phyloP scores from a whole-genome alignment of 30 jellyfish, hydroid and myxozoan genomes.

The Hydractinia echinata region DNA sequence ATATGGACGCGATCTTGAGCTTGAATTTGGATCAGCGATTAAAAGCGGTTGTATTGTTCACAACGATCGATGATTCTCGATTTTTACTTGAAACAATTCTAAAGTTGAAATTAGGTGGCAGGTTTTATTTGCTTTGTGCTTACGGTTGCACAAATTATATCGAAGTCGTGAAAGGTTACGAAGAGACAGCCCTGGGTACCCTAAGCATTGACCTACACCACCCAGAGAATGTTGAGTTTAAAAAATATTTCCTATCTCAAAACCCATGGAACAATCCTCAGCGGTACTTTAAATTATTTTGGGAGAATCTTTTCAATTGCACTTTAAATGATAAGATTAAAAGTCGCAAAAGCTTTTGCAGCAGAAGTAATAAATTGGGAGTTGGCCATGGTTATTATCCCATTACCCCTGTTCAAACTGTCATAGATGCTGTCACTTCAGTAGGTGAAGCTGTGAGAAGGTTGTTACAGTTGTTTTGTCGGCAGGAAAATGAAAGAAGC shows the following conservation, averaged over 20 bases:
- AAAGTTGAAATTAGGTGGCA: neutral
- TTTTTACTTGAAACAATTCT: neutral
- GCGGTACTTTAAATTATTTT: neutral
- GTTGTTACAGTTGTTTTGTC: slow-evolving; percentile 37
- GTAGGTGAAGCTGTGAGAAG: slow-evolving; percentile 49
- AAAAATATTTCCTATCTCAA: slow-evolving; percentile 10
- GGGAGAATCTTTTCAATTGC: slow-evolving; percentile 19
- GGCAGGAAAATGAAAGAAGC: neutral
- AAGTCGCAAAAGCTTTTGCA: slow-evolving; percentile 24
- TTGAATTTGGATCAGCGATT: neutral
- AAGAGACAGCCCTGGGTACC: slow-evolving; percentile 24
- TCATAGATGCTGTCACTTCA: slow-evolving; percentile 62
- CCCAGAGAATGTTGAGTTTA: slow-evolving; percentile 15
- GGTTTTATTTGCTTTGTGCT: slow-evolving; percentile 18
- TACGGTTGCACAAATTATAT: slow-evolving; percentile 29
- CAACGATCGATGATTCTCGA: slow-evolving; percentile 15
- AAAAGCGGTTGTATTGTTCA: slow-evolving; percentile 16
- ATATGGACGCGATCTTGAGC: neutral
- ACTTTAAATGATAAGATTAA: neutral
- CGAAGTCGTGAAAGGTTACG: slow-evolving; percentile 19
- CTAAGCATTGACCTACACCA: slow-evolving; percentile 11
- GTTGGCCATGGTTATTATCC: slow-evolving; percentile 78
- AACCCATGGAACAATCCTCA: slow-evolving; percentile 7
- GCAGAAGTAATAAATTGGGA: slow-evolving; percentile 43
- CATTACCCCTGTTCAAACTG: slow-evolving; percentile 69